Evolutionary conservation across 2,113 vertebrate species (phyloP).

Genomic region (Dendrocopos noguchii): DNA sequence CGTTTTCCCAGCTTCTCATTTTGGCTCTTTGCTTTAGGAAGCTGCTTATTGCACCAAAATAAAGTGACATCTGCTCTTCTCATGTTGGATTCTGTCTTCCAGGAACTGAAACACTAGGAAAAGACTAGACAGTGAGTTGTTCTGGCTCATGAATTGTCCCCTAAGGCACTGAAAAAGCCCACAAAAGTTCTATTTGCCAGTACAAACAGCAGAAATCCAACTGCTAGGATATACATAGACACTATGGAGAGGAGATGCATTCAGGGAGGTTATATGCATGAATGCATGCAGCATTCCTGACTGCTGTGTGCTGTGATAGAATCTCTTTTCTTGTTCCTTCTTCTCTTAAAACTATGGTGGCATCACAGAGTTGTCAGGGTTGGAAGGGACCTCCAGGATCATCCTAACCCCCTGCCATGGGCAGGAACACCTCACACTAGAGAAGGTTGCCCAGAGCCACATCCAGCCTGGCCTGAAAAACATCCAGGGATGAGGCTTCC

Average conservation of each 20-base stretch:
- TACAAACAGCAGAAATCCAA: not conserved
- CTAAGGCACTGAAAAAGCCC: not conserved
- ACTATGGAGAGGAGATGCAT: not conserved
- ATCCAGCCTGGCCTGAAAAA: too few species aligned
- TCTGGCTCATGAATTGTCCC: not conserved
- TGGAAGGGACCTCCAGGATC: too few species aligned
- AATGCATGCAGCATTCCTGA: not conserved
- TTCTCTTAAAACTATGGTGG: not conserved
- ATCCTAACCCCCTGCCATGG: too few species aligned
- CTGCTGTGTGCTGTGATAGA: not conserved
- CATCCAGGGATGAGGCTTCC: too few species aligned
- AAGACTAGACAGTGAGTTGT: not conserved
- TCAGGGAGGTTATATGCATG: not conserved
- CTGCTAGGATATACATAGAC: not conserved
- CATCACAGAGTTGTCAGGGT: too few species aligned
- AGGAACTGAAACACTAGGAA: constrained; percentile 13
- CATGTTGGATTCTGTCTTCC: not conserved
- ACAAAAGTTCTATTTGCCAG: not conserved
- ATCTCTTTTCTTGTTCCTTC: not conserved
- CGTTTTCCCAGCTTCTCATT: constrained; percentile 16
- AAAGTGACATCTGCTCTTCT: constrained; percentile 17
- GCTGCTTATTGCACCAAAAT: constrained; percentile 12
- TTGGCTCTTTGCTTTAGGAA: constrained; percentile 31
- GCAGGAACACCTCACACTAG: too few species aligned
- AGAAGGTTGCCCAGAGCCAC: too few species aligned